A percentile compares a stretch with the other conserved stretches of the same genome.
Conservation (phyloP, 1,140 invertebrate genomes). For the Delia radicum region DNA sequence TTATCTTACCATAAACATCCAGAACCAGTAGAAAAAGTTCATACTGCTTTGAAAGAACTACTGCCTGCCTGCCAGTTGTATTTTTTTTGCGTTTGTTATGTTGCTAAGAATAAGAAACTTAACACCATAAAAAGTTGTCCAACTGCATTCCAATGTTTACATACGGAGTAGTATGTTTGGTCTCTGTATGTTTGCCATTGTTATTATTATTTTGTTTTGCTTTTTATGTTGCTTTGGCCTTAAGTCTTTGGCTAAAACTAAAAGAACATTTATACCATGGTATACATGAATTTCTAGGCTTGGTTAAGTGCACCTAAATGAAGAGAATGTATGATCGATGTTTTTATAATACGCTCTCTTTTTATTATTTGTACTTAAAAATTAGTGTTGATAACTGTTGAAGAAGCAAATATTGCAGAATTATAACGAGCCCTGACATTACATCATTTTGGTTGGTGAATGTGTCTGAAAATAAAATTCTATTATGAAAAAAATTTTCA, state of each 20-base stretch:
- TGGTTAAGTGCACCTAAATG: not conserved
- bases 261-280: not conserved
- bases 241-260: not conserved
- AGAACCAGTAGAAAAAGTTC: not conserved
- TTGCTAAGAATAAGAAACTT: conserved; percentile 12
- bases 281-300: not conserved
- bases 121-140: conserved; percentile 29
- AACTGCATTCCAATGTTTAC: conserved; percentile 32
- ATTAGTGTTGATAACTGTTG: too few species aligned
- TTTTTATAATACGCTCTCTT: not conserved
- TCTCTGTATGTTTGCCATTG: not conserved
- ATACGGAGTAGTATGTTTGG: not conserved
- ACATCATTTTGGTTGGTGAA: too few species aligned
- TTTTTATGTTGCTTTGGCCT: not conserved
- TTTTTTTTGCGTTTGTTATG: not conserved
- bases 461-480: too few species aligned
- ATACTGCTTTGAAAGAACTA: not conserved
- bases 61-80: not conserved
- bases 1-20: not conserved
- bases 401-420: too few species aligned
- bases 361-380: not conserved
- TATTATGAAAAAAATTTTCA: too few species aligned
- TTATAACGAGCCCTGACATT: too few species aligned
- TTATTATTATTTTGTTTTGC: not conserved
- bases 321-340: not conserved